Evolutionary conservation across 2,113 vertebrate species (phyloP).

Genomic region (Varanus komodoensis): DNA sequence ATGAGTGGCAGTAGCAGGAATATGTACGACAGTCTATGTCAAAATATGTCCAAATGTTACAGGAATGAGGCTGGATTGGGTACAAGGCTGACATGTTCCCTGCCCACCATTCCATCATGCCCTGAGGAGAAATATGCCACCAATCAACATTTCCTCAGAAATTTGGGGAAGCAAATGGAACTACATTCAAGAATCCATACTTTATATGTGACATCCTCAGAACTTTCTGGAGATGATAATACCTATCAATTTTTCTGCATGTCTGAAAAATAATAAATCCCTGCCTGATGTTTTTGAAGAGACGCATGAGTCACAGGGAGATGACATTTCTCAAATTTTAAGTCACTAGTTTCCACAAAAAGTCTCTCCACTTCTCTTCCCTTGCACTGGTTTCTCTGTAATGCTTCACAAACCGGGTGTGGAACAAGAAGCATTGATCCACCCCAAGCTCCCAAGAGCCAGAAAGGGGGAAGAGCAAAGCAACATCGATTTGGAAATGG

Average conservation of each 20-base stretch:
- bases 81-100: not conserved
- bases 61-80: not conserved
- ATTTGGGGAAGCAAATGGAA: not conserved
- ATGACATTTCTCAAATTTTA: not conserved
- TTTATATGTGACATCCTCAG: not conserved
- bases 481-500: slow-evolving; percentile 48
- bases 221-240: not conserved
- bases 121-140: not conserved
- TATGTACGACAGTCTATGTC: not conserved
- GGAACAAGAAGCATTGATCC: slow-evolving; percentile 27
- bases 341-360: not conserved
- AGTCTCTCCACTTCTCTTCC: not conserved
- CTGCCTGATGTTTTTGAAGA: not conserved
- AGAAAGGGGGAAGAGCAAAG: slow-evolving; percentile 30
- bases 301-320: not conserved
- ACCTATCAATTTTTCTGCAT: not conserved
- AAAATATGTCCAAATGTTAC: not conserved
- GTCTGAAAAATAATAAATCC: too few species aligned
- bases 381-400: not conserved
- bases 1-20: not conserved
- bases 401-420: slow-evolving; percentile 3
- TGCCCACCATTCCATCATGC: too few species aligned
- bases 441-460: slow-evolving; percentile 6
- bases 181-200: not conserved
- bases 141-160: not conserved